A percentile compares a stretch with the other conserved stretches of the same genome.
These are phyloP conservation scores for Camelus bactrianus DNA, from an alignment of 2,113 vertebrate genomes.

Conservation along the genomic window DNA sequence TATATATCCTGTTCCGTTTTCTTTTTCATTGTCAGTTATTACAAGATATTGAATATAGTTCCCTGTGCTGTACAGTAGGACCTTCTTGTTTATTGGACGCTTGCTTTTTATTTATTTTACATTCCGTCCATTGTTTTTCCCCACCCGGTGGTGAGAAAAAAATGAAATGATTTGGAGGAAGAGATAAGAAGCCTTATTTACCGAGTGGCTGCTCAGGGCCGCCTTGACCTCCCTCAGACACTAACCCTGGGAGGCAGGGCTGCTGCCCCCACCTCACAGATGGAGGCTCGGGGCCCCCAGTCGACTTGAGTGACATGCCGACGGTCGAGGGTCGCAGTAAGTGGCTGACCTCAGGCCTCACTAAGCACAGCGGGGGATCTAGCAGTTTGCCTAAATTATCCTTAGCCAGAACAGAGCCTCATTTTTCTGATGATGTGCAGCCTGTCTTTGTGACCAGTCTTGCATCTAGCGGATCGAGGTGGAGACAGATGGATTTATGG, in stretches of 20 bases:
- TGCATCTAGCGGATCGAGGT: neutral
- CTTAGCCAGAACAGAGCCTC: neutral
- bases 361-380: fast-evolving
- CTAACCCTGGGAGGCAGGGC: neutral
- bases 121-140: neutral
- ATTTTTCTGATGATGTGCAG: too few relatives aligned
- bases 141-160: neutral
- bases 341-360: neutral
- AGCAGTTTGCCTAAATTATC: neutral
- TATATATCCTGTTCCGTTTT: too few relatives aligned
- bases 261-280: neutral
- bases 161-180: neutral
- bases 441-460: neutral
- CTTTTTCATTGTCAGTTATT: too few relatives aligned
- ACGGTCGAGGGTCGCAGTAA: neutral
- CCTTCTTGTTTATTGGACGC: too few relatives aligned
- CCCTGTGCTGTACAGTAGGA: too few relatives aligned
- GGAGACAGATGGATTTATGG: neutral
- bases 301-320: neutral
- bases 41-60: too few relatives aligned
- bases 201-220: fast-evolving
- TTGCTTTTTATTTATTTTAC: neutral
- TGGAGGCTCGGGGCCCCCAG: neutral
- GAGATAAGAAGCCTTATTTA: neutral
- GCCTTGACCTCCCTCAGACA: neutral